phyloP scores from a whole-genome alignment of 2,113 vertebrate genomes.

The Desmodus rotundus region DNA sequence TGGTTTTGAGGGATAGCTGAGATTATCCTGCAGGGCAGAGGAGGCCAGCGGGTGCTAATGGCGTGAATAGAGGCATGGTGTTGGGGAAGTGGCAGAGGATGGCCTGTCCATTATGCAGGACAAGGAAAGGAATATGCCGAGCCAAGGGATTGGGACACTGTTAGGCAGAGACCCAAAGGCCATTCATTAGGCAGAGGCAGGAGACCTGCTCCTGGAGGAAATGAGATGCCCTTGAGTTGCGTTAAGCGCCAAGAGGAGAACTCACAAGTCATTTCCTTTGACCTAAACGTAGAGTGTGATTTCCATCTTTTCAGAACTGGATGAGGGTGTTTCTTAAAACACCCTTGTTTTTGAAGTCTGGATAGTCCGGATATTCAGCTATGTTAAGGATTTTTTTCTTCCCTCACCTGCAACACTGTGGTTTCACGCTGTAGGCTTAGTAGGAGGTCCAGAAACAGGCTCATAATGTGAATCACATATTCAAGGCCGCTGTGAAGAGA shows the following conservation, averaged over 20 bases:
- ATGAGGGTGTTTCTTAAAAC: neutral
- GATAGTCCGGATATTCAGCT: neutral
- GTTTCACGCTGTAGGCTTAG: neutral
- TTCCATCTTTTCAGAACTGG: neutral
- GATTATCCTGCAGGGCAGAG: neutral
- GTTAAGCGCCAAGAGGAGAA: neutral
- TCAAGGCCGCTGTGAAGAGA: neutral
- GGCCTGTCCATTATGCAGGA: neutral
- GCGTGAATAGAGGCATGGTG: neutral
- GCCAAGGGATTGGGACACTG: neutral
- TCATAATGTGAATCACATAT: neutral
- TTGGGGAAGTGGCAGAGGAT: neutral
- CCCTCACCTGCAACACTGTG: neutral
- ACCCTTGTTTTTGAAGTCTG: neutral
- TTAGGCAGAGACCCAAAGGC: neutral
- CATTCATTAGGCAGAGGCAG: neutral
- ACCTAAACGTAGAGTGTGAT: neutral
- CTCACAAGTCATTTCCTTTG: neutral
- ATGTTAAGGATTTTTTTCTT: neutral
- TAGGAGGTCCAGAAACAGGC: neutral
- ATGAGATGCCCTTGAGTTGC: neutral
- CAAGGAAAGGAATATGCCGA: accelerated
- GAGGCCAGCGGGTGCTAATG: neutral
- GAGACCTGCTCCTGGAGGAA: neutral
- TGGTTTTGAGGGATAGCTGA: neutral